A percentile compares a stretch with the other conserved stretches of the same genome.
These are phyloP conservation scores for Teinopalpus imperialis DNA, from an alignment of 2,888 invertebrate species.

Conservation along the genomic window DNA sequence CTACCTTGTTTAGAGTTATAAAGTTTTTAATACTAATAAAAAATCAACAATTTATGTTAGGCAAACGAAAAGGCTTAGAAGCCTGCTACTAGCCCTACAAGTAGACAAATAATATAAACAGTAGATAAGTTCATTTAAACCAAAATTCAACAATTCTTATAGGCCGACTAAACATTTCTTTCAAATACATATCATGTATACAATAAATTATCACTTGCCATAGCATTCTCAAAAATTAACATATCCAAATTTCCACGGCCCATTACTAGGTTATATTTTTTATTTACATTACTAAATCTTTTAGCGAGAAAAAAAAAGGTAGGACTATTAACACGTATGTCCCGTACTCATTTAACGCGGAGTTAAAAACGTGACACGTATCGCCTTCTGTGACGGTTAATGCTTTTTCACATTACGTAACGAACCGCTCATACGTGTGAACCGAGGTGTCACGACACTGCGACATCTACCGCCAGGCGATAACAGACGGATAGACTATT, in stretches of 20 bases:
- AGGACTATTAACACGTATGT: slow-evolving; percentile 24
- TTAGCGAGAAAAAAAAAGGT: background rate
- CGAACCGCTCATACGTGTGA: slow-evolving; percentile 25
- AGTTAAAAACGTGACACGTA: slow-evolving; percentile 17
- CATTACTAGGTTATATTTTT: background rate
- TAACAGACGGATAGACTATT: slow-evolving; percentile 1
- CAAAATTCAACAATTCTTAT: too few species aligned
- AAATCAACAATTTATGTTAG: too few species aligned
- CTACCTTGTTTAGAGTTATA: too few species aligned
- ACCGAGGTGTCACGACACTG: slow-evolving; percentile 17
- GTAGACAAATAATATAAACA: too few species aligned
- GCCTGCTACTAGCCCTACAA: too few species aligned
- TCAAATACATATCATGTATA: too few species aligned
- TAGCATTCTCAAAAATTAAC: background rate
- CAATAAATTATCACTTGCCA: too few species aligned
- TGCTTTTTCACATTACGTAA: slow-evolving; percentile 18
- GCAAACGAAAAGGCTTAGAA: too few species aligned
- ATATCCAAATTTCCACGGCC: background rate
- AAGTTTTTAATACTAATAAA: too few species aligned
- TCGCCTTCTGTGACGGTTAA: background rate
- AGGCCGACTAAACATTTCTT: too few species aligned
- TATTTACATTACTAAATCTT: slow-evolving; percentile 5
- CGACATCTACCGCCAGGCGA: background rate
- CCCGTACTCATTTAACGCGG: slow-evolving; percentile 12
- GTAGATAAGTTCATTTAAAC: too few species aligned